Evolutionary conservation across 2,797 vertebrate genomes (phyloP), one percentile per base, ranked within the genome.

Genomic region (Ctenochaetus hawaiiensis): DNA sequence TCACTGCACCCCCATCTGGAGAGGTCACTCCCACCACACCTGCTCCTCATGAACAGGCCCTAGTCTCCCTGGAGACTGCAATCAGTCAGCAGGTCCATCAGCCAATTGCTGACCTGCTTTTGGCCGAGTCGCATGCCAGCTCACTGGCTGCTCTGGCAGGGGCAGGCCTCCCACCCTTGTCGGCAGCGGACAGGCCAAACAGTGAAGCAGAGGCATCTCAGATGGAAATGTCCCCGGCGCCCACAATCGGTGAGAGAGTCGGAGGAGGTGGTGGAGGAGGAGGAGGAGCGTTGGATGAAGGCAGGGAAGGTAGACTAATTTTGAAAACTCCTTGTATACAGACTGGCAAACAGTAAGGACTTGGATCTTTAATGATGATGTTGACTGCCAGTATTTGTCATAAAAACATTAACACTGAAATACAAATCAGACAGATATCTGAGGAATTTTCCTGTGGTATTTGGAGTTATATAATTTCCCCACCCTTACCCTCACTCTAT

Each of bases 161-260:
- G 58, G 84, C 94, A 58, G 93, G 94, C 64, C 96, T 97, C 69
- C 93, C 96, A 39, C 88, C 96, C 47, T 94, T 96, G 87, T 95
- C 97, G 2, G 91, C 94, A 62, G 80, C 94, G 9, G 94, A 97
- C 67, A 94, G 96, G 81, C 90, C 94, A 67, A 96, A 91, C 88
- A 94, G 91, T 80, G 97, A 98, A 74, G 94, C 94, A 14, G 97
- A 99, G 89, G 96, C 96, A 77, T 97, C 96, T 53, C 97, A 98
- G 90, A 99, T 98, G 97, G 97, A 99, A 92, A 96, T 98, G 92
- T 99, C 97, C 17, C 97, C 97, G 3, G 97, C 96, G 71, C 97
- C 97, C 80, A 97, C 96, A 90, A 97, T 96, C 89, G 96, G 97
- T 97, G 95, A 97, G 96, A 94, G 90, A 92, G 93, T 89, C 90